Base-by-base conservation (phyloP, 2,113 vertebrate genomes). In the Toxotes jaculatrix region DNA sequence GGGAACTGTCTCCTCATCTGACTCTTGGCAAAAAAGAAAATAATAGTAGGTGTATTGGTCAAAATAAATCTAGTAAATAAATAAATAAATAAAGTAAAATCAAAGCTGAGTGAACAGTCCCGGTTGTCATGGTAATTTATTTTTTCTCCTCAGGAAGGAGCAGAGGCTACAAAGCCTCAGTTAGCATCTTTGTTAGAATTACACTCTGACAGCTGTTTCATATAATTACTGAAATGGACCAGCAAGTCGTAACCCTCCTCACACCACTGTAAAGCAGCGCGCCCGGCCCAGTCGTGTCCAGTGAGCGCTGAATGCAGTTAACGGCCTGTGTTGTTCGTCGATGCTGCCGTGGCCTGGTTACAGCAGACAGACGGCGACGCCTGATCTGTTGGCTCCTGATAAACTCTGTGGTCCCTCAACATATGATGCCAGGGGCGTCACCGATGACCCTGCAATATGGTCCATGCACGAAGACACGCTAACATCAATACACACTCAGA, bases 311-410 rank as follows among this genome's bases (percentile, higher is more conserved):
- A 7, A 19, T 19, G 3, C 47, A 13, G 66, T 45, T 70, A 80
- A 74, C 67, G 42, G 49, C 10, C 32, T 32, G 43, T 51, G 45
- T 17, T 19, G 55, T 23, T 12, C 1, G 19, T 45, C 57, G 12
- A 42, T 19, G 38, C 42, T 11, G 45, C 49, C n/a, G 49, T 47
- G 14, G 55, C 57, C 43, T 3, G 61, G 9, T 79, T 56, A 65
- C 67, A 64, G 62, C 80, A 67, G 66, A 80, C 83, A 69, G 77
- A 83, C 70, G 45, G 65, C 1, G 21, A 73, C 12, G 12, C 66
- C 74, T 81, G n/a, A 79, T 76, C 31, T n/a, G 7, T 51, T 79
- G 66, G 75, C 78, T 79, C 66, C 57, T 19, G 47, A 80, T 76
- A 19, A n/a, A 69, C 63, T 42, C 32, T 31, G 14, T 38, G 59